Evolutionary conservation across 2,888 invertebrate species (phyloP).

Genomic region (Hirtodrosophila trivittata): DNA sequence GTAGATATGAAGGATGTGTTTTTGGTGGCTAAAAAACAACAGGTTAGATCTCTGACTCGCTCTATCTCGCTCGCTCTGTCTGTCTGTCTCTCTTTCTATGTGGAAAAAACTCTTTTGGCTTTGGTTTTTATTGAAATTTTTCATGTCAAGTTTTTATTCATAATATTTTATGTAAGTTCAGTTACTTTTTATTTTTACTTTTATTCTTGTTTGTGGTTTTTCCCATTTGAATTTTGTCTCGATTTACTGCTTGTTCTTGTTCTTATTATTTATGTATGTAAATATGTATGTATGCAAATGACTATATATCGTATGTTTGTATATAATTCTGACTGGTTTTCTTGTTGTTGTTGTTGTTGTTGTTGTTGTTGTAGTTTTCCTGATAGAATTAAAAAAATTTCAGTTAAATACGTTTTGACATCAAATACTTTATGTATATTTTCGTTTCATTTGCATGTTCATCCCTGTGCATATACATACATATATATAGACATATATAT

Average conservation of each 20-base stretch:
- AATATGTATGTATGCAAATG: conserved; percentile 61
- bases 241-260: conserved; percentile 22
- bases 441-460: conserved; percentile 21
- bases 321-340: conserved; percentile 22
- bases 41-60: background rate
- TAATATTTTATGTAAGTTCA: conserved; percentile 75
- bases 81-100: background rate
- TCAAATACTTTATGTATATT: conserved; percentile 43
- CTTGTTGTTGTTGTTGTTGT: conserved; percentile 17
- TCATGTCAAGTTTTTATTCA: conserved; percentile 60
- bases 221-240: conserved; percentile 21
- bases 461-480: conserved; percentile 13
- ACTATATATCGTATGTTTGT: conserved; percentile 44
- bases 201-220: conserved; percentile 22
- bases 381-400: conserved; percentile 46
- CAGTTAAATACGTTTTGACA: conserved; percentile 46
- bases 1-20: background rate
- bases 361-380: conserved; percentile 23
- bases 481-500: conserved; percentile 4
- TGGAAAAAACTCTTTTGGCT: conserved; percentile 31
- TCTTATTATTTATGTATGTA: conserved; percentile 52
- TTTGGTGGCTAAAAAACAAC: conserved; percentile 14
- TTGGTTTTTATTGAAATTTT: conserved; percentile 58
- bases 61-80: background rate
- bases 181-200: conserved; percentile 43